Base-by-base conservation (phyloP, 2,797 vertebrate species). In the Paramormyrops hopkinsi region DNA sequence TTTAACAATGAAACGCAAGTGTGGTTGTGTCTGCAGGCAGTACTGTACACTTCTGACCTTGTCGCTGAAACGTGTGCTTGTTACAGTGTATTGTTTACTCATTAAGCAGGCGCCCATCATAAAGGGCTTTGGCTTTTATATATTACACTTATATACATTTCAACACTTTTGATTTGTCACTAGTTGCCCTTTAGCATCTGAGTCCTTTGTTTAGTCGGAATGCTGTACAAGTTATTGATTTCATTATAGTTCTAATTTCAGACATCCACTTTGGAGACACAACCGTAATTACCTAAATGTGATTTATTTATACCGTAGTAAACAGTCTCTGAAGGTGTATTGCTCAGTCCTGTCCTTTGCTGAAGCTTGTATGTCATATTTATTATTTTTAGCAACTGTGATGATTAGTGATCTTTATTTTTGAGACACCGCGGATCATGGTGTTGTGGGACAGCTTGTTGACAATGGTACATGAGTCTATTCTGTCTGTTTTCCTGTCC, bases 401-500 rank as follows among this genome's bases (percentile, higher is more conserved):
- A 51, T n/a, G n/a, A 83, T 83, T 25, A 19, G 79, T 46, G 82
- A 84, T 50, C 2, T 22, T 83, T 46, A n/a, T 83, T 46, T 83
- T 46, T 46, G 25, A 69, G 25, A 69, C 29, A 69, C 62, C 1
- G 25, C 3, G 25, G 76, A n/a, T 41, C 41, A 9, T 82, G 2
- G 19, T 84, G 46, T 12, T 51, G n/a, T 19, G 7, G 41, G 46
- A 84, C n/a, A 84, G 37, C 73, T 84, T 50, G 17, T 19, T 0
- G n/a, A 14, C 2, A 8, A 6, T 25, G 79, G 41, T 50, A 19
- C 25, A 37, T 19, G 54, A 46, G 29, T 19, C 25, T 73, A 37
- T 89, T 93, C 91, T 95, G 91, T 95, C 93, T 92, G 93, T 96
- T 93, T 79, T 44, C 17, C 91, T 93, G 88, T 95, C 93, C 90